Evolutionary conservation across 2,113 vertebrate genomes (phyloP).

Genomic region (Ammodytes marinus): DNA sequence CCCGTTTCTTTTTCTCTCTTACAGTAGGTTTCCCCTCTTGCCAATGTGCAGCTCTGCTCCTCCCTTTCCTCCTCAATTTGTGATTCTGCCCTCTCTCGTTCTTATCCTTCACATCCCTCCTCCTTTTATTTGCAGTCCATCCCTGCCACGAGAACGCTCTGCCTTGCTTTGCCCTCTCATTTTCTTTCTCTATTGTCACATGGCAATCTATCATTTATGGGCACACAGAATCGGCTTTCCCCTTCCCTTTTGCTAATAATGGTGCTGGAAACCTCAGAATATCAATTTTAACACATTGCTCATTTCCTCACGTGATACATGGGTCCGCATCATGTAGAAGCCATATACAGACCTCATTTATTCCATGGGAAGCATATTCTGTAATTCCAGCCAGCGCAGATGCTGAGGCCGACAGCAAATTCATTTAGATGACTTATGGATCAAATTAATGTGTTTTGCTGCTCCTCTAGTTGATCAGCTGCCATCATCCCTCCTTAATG

Average conservation of each 20-base stretch:
- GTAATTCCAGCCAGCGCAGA: slow-evolving; percentile 55
- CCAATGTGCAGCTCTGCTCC: slow-evolving; percentile 12
- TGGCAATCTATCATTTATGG: slow-evolving; percentile 38
- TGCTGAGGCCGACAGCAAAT: slow-evolving; percentile 43
- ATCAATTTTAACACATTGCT: slow-evolving; percentile 53
- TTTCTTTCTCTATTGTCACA: slow-evolving; percentile 25
- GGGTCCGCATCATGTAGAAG: slow-evolving; percentile 23
- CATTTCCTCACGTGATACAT: slow-evolving; percentile 63
- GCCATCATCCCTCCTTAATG: slow-evolving; percentile 10
- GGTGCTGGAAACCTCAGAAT: slow-evolving; percentile 43
- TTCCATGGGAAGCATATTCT: slow-evolving; percentile 49
- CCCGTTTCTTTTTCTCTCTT: slow-evolving; percentile 42
- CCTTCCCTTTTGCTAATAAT: slow-evolving; percentile 47
- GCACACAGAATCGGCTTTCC: slow-evolving; percentile 21
- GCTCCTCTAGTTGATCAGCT: slow-evolving; percentile 38
- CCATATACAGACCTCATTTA: slow-evolving; percentile 56
- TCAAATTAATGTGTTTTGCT: slow-evolving; percentile 51
- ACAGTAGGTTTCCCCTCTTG: slow-evolving; percentile 14
- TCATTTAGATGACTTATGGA: slow-evolving; percentile 43
- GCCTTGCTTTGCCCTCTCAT: slow-evolving; percentile 26
- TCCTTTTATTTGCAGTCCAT: slow-evolving; percentile 25
- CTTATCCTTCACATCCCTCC: slow-evolving; percentile 22
- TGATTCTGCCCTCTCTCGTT: slow-evolving; percentile 15
- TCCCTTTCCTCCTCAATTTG: slow-evolving; percentile 24
- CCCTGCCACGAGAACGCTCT: not conserved